Evolutionary conservation across 1,140 invertebrate species (phyloP), one percentile per base, ranked within the genome.

Genomic region (Platyscapa corneri): DNA sequence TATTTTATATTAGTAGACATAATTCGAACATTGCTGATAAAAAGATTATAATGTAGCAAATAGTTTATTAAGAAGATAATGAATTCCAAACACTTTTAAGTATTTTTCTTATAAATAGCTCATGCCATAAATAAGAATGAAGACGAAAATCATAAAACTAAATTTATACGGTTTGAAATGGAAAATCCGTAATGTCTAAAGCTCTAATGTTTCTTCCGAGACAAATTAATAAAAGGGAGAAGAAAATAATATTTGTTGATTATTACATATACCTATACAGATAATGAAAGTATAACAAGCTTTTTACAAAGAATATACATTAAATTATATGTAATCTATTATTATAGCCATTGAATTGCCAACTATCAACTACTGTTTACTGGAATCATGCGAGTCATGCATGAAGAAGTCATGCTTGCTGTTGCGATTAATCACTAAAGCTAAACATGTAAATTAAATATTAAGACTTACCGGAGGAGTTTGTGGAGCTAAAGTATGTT

Each of bases 401-500:
- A 60, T 80, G 64, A 70, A 86, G 20, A 83, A n/a, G 39, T 82
- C 85, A 83, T 86, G 81, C 85, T 77, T 39, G 12, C 39, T 20
- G 39, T 82, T 82, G 60, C 46, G 27, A 83, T 67, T 70, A 72
- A 86, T 82, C 34, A 78, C n/a, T 82, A 82, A 78, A 82, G 46
- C 80, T 83, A 70, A 39, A 85, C 1, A 53, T 23, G 39, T 65
- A 83, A 14, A 64, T 77, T 87, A 83, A 39, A 79, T 87, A 83
- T 87, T 34, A 30, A 74, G 78, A 94, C 95, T 95, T 92, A 95
- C 95, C 88, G 94, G 94, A 83, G 93, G 93, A 88, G 93, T 93
- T 89, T 95, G 94, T 79, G 95, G 94, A 84, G 95, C 95, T 83
- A 98, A 93, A 56, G 97, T 97, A 91, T 98, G 97, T 93, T 98